Percentiles rank a stretch among this genome's conserved stretches.
Evolutionary conservation across 1,140 invertebrate species (phyloP).

Genomic region (Diplogasteroides magnus): DNA sequence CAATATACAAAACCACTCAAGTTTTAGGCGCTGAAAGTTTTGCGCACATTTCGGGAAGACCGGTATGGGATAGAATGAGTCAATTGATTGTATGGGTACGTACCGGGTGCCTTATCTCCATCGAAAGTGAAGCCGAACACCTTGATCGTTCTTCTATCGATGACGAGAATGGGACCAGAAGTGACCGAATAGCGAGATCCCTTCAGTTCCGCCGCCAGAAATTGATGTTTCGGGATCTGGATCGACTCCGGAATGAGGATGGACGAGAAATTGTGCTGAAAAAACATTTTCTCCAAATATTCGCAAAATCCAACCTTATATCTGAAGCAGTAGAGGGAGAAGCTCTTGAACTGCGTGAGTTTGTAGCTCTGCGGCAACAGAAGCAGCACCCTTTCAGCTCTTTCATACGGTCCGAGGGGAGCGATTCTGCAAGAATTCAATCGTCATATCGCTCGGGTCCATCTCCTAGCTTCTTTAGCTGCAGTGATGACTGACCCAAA

Average conservation of each 20-base stretch:
- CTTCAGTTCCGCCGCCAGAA: conserved; percentile 34
- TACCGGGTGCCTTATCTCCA: conserved; percentile 54
- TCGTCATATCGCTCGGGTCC: conserved; percentile 7
- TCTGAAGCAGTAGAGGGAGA: conserved; percentile 39
- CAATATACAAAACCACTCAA: too few relatives aligned
- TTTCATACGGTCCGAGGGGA: conserved; percentile 38
- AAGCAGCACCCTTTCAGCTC: conserved; percentile 42
- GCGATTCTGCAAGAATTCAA: conserved; percentile 41
- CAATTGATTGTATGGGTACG: conserved; percentile 6
- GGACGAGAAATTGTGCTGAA: conserved; percentile 32
- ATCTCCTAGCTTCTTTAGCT: background rate
- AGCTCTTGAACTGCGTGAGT: conserved; percentile 39
- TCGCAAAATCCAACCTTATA: conserved; percentile 14
- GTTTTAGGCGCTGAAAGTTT: too few relatives aligned
- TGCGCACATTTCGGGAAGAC: too few relatives aligned
- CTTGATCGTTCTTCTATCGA: conserved; percentile 50
- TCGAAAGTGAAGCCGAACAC: conserved; percentile 53
- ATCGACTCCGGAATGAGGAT: conserved; percentile 31
- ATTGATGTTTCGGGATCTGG: conserved; percentile 37
- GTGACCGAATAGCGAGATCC: conserved; percentile 34
- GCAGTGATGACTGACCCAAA: conserved; percentile 36
- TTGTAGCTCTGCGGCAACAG: conserved; percentile 38
- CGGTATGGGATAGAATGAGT: too few relatives aligned
- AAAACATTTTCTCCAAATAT: background rate
- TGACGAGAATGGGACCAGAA: conserved; percentile 50